phyloP scores from a whole-genome alignment of 1,140 invertebrate genomes.

The Drosophila orena region DNA sequence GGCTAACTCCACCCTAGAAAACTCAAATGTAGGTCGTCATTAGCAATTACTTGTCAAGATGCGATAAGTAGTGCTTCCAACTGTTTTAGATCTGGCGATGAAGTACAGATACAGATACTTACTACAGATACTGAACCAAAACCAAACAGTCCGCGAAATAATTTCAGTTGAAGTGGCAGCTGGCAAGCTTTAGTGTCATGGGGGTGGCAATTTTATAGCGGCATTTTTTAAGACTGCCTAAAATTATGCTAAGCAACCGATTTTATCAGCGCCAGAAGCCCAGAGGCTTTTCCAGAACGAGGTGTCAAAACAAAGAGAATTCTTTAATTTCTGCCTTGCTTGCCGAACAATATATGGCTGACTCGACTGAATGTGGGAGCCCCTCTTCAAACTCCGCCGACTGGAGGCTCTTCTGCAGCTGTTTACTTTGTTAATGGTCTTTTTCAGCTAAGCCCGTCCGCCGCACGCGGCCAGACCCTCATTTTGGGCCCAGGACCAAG shows the following conservation, averaged over 20 bases:
- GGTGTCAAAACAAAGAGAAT: constrained; percentile 76
- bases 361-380: constrained; percentile 54
- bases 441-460: constrained; percentile 76
- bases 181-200: background rate
- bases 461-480: constrained; percentile 41
- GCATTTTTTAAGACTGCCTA: constrained; percentile 34
- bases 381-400: constrained; percentile 43
- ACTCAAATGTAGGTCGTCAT: constrained; percentile 25
- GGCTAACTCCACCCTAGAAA: background rate
- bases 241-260: constrained; percentile 39
- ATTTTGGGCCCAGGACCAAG: background rate
- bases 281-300: constrained; percentile 21
- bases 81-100: background rate
- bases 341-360: constrained; percentile 41
- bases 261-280: constrained; percentile 18
- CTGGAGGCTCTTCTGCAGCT: constrained; percentile 65
- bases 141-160: constrained; percentile 5
- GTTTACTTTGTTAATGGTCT: constrained; percentile 83
- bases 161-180: constrained; percentile 3
- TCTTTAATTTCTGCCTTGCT: constrained; percentile 45
- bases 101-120: background rate
- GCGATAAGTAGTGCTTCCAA: constrained; percentile 22
- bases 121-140: constrained; percentile 35
- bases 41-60: constrained; percentile 23
- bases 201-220: constrained; percentile 25